Percentiles rank a stretch among this genome's conserved stretches.
Conservation (phyloP, 2,113 vertebrate species). For the Regulus satrapa region DNA sequence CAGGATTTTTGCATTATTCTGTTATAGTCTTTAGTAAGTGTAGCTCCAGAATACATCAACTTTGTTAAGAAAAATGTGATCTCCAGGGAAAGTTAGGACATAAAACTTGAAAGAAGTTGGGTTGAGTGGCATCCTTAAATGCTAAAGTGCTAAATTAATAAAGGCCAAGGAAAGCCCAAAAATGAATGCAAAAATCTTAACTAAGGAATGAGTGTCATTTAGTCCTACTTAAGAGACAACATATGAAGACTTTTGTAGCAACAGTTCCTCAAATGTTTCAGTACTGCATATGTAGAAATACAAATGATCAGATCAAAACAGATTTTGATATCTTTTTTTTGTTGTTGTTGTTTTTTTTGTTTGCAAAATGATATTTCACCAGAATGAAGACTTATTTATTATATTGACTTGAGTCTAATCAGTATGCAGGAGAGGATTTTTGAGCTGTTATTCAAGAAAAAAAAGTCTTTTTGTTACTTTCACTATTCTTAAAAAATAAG, state of each 20-base stretch:
- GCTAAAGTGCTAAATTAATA: background rate
- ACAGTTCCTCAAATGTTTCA: background rate
- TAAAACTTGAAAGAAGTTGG: background rate
- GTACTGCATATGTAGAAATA: background rate
- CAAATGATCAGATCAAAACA: background rate
- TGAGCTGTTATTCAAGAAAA: background rate
- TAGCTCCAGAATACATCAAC: background rate
- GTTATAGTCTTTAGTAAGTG: background rate
- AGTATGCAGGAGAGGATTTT: background rate
- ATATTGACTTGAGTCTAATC: background rate
- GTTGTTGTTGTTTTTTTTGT: no score
- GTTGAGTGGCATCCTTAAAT: background rate
- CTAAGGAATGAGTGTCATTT: background rate
- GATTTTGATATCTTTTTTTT: background rate
- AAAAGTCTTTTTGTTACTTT: background rate
- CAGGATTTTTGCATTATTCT: background rate
- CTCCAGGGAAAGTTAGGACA: background rate
- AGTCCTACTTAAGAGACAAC: background rate
- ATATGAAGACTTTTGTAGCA: background rate
- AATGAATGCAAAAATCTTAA: background rate
- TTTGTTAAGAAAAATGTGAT: background rate
- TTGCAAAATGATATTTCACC: background rate
- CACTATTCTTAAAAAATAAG: background rate
- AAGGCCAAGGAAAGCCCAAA: background rate
- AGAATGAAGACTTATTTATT: background rate